Evolutionary conservation across 2,113 vertebrate species (phyloP).

Genomic region (Cyphomyrus discorhynchus): DNA sequence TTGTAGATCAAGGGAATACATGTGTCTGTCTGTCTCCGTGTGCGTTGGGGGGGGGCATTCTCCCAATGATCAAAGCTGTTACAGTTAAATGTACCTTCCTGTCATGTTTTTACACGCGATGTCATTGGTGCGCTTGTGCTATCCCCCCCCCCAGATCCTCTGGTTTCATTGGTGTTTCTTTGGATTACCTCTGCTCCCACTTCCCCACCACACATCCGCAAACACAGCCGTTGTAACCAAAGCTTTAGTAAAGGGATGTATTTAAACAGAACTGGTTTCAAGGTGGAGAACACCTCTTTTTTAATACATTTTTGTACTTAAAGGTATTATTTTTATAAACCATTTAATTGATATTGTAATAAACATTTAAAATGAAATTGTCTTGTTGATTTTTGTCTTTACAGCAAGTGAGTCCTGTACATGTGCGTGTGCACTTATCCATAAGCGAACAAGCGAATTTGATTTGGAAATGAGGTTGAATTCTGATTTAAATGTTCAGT

Average conservation of each 20-base stretch:
- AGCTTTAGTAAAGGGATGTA: constrained; percentile 60
- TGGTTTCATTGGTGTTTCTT: background rate
- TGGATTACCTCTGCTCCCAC: background rate
- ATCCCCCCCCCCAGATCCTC: background rate
- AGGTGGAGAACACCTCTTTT: constrained; percentile 37
- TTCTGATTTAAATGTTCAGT: constrained; percentile 48
- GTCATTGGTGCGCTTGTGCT: background rate
- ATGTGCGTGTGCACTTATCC: background rate
- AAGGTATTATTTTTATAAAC: constrained; percentile 73
- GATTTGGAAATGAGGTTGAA: constrained; percentile 49
- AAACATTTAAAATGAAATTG: constrained; percentile 56
- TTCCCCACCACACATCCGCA: constrained; percentile 27
- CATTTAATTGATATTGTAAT: constrained; percentile 56
- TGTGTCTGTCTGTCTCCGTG: constrained; percentile 23
- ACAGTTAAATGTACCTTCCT: background rate
- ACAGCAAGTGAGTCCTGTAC: background rate
- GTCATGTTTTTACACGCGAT: background rate
- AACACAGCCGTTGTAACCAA: constrained; percentile 55
- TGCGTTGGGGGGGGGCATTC: background rate
- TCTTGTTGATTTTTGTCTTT: background rate
- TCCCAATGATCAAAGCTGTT: background rate
- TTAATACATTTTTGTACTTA: constrained; percentile 55
- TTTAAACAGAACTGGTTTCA: constrained; percentile 12
- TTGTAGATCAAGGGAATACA: constrained; percentile 14
- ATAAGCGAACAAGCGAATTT: constrained; percentile 41